phyloP scores from a whole-genome alignment of 2,797 vertebrate genomes.

The Coregonus suidteri region DNA sequence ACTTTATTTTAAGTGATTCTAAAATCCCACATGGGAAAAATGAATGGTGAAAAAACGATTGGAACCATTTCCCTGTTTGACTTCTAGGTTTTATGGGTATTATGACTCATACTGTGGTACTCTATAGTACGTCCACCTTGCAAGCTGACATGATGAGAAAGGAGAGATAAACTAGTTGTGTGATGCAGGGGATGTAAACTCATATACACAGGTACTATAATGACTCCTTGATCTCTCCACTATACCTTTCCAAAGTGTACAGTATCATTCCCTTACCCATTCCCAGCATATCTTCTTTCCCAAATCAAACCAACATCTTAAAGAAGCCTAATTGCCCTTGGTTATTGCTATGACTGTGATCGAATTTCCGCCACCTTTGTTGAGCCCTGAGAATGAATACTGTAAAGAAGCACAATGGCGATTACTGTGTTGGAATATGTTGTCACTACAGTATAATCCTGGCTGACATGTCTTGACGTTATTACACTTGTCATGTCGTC shows the following conservation, averaged over 20 bases:
- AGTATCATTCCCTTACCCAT: slow-evolving; percentile 19
- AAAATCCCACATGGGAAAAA: too few species aligned
- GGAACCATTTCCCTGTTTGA: too few species aligned
- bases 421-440: neutral
- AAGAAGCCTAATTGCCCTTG: slow-evolving; percentile 32
- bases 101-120: too few species aligned
- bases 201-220: too few species aligned
- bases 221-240: too few species aligned
- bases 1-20: too few species aligned
- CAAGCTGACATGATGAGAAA: neutral
- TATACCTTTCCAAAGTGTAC: slow-evolving; percentile 16
- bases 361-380: slow-evolving; percentile 36
- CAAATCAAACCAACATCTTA: slow-evolving; percentile 32
- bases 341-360: slow-evolving; percentile 31
- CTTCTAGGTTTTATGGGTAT: too few species aligned
- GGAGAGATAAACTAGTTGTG: neutral
- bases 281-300: slow-evolving; percentile 66
- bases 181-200: slow-evolving; percentile 3
- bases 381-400: slow-evolving; percentile 15
- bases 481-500: neutral
- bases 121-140: neutral
- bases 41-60: too few species aligned
- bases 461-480: neutral
- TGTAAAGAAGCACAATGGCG: slow-evolving; percentile 8
- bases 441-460: slow-evolving; percentile 3